Conservation (phyloP, 2,888 invertebrate species). For the Ormyrus labotus region DNA sequence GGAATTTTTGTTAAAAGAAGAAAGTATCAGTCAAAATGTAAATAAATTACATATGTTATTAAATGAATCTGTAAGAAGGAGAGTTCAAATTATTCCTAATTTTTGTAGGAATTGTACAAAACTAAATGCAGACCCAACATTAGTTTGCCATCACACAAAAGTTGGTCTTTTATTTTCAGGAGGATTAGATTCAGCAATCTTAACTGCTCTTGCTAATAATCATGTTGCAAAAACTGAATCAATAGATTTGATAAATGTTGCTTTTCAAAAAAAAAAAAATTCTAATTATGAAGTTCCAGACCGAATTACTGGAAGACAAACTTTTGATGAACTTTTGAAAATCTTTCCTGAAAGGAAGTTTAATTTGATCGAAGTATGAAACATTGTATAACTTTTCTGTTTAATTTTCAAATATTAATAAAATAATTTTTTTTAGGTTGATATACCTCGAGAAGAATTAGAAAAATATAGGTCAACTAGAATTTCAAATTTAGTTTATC, state of each 20-base stretch:
- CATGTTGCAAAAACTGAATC: conserved; percentile 81
- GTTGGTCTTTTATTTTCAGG: conserved; percentile 95
- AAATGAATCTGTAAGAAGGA: conserved; percentile 79
- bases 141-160: conserved; percentile 76
- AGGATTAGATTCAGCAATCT: conserved; percentile 95
- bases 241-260: conserved; percentile 96
- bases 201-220: conserved; percentile 88
- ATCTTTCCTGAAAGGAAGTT: conserved; percentile 86
- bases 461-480: conserved; percentile 77
- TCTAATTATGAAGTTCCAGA: conserved; percentile 86
- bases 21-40: conserved; percentile 75
- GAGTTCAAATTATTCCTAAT: conserved; percentile 80
- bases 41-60: conserved; percentile 77
- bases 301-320: conserved; percentile 85
- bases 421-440: conserved; percentile 76
- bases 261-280: conserved; percentile 81
- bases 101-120: conserved; percentile 80
- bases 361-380: conserved; percentile 85
- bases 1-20: conserved; percentile 74
- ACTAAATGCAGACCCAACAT: conserved; percentile 56
- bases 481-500: conserved; percentile 89
- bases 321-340: conserved; percentile 82
- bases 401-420: conserved; percentile 3
- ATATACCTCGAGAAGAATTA: conserved; percentile 84
- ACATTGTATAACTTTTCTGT: background rate